These are phyloP conservation scores for Melipona quadrifasciata DNA, from an alignment of 1,140 invertebrate genomes.

Conservation along the genomic window DNA sequence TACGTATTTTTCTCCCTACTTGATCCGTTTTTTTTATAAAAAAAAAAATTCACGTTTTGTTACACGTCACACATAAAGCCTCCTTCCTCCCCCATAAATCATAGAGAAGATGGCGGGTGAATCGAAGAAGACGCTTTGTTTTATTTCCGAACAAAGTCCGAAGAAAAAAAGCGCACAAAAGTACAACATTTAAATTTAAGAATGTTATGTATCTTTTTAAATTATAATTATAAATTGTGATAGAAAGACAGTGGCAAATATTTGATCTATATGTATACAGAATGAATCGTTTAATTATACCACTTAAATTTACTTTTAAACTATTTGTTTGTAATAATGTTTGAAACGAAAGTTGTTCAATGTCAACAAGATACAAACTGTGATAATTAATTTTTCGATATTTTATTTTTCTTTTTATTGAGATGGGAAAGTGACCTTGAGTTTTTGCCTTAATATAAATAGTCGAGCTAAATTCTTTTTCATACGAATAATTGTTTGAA, in stretches of 20 bases:
- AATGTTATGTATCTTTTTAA: neutral
- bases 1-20: accelerated
- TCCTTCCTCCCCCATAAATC: no score
- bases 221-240: neutral
- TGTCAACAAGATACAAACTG: no score
- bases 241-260: neutral
- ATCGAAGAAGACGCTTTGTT: neutral
- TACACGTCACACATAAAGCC: neutral
- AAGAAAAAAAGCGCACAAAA: neutral
- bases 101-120: constrained; percentile 1
- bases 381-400: no score
- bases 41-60: neutral
- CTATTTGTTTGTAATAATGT: no score
- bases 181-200: neutral
- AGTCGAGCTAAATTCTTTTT: no score
- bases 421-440: no score
- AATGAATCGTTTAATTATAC: no score
- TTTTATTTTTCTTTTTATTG: no score
- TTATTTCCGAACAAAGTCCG: neutral
- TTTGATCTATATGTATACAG: neutral
- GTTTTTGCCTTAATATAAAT: no score
- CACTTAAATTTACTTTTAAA: no score
- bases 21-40: neutral
- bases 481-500: no score
- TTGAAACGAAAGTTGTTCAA: no score